Base-by-base conservation (phyloP, 2,113 vertebrate genomes). In the Corythornis madagascariensis region DNA sequence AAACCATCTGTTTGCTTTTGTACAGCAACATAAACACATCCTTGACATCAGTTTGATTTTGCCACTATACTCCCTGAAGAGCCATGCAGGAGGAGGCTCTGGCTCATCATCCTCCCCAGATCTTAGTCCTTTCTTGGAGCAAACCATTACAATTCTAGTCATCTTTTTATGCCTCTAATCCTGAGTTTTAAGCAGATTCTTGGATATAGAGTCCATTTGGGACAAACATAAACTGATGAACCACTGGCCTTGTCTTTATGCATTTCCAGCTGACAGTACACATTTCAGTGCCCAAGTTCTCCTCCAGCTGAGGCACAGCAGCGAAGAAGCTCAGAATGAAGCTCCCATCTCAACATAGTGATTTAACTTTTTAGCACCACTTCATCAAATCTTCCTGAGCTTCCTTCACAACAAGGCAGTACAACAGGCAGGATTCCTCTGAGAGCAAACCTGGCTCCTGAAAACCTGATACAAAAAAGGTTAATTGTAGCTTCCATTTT, bases 1-100 rank as follows among this genome's bases (percentile, higher is more conserved):
- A 96, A 95, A 89, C 87, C 89, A 91, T 94, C 89, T 95, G 89
- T 88, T 93, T 94, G 90, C 88, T 89, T 92, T 64, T 83, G 67
- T 77, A 15, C 3, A 14, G 71, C 71, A 92, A 90, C 64, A 64
- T 38, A 86, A 69, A 89, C 90, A 91, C 63, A 89, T 47, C 60
- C 78, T 94, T 83, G 69, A 85, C 78, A 92, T 83, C 89, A 22
- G 84, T 89, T 88, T 89, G 91, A 91, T 94, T 95, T 89, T 88
- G 79, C 75, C 67, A 77, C 67, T 87, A 73, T 57, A 60, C 33
- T 86, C 73, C 74, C 93, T 92, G 87, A 92, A 93, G 78, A 89
- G 42, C 26, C 25, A 73, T 45, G 89, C 66, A 87, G 56, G 67
- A 87, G 83, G 59, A 40, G 52, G 78, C 84, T 93, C 80, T 90